Base-by-base conservation (phyloP, 1,140 invertebrate genomes). In the Arion vulgaris region DNA sequence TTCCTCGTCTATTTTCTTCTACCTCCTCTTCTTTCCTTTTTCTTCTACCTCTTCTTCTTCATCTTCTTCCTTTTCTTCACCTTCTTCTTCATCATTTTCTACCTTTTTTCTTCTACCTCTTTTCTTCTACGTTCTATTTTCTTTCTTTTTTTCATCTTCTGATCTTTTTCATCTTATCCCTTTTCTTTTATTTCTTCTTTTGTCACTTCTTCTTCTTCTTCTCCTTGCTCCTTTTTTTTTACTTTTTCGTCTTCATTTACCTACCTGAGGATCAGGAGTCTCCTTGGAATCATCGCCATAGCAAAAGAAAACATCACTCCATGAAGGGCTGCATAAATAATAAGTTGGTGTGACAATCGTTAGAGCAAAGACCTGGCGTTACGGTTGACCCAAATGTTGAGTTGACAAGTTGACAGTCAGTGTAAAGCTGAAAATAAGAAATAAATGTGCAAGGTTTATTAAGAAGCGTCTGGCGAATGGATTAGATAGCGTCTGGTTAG, bases 291-390 rank as follows among this genome's bases (percentile, higher is more conserved):
- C 71, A 73, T 73, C 5, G 71, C 7, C 34, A 34, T 34, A 41
- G 4, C 39, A 13, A 34, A 34, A 11, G 45, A 34, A n/a, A 34
- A 73, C 71, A 45, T 38, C 1, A 73, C 71, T 15, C 71, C 71
- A 26, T 73, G 71, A 23, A 73, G 71, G 7, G n/a, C n/a, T 23
- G 39, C 38, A 38, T 73, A 73, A n/a, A 73, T 34, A 13, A 73
- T 11, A 41, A 73, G 38, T 73, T 73, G 71, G 9, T 4, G 39
- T 73, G 71, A 26, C 71, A 73, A 38, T 73, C 71, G 17, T 38
- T 38, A 5, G 36, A 39, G 38, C 71, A 73, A 1, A 73, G 36
- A 45, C 71, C 71, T 13, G 71, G 71, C 26, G 38, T 73, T 5
- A 73, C 38, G 11, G 36, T 17, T 13, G 36, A 45, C 11, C 71